Conservation (phyloP, 2,113 vertebrate species). For the Plecturocebus donacophilus region DNA sequence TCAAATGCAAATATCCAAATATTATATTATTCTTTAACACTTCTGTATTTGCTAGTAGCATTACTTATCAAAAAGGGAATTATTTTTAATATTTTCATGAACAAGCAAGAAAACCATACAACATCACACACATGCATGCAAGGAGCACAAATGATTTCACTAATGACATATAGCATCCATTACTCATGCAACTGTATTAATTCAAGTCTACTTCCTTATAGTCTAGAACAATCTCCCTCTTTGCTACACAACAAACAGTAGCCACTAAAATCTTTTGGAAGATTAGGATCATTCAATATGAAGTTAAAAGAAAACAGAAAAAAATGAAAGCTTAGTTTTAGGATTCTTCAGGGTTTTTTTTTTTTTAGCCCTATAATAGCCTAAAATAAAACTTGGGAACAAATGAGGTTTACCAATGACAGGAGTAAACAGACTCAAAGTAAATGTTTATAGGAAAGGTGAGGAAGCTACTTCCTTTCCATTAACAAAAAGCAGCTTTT, state of each 20-base stretch:
- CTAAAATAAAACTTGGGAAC: constrained; percentile 40
- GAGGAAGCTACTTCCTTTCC: not conserved
- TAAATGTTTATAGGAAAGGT: constrained; percentile 24
- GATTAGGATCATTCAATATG: not conserved
- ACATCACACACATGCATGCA: not conserved
- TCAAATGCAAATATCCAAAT: constrained; percentile 27
- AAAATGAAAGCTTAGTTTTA: constrained; percentile 39
- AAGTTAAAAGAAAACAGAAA: constrained; percentile 26
- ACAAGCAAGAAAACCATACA: not conserved
- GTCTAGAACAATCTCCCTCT: not conserved
- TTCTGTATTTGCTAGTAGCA: not conserved
- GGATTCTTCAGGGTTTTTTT: not conserved
- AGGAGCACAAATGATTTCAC: not conserved
- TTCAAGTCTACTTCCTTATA: not conserved
- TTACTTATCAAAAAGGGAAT: constrained; percentile 38
- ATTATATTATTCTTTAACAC: not conserved
- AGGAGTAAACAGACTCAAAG: constrained; percentile 10
- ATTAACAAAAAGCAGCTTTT: constrained; percentile 6
- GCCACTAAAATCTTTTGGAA: not conserved
- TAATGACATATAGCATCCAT: not conserved
- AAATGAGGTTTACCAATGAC: not conserved
- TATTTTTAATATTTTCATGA: constrained; percentile 34
- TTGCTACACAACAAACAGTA: not conserved
- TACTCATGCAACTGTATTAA: not conserved
- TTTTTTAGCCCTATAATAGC: not conserved